A percentile compares a stretch with the other conserved stretches of the same genome.
Conservation (phyloP, 2,888 invertebrate genomes). For the Protonemura montana region DNA sequence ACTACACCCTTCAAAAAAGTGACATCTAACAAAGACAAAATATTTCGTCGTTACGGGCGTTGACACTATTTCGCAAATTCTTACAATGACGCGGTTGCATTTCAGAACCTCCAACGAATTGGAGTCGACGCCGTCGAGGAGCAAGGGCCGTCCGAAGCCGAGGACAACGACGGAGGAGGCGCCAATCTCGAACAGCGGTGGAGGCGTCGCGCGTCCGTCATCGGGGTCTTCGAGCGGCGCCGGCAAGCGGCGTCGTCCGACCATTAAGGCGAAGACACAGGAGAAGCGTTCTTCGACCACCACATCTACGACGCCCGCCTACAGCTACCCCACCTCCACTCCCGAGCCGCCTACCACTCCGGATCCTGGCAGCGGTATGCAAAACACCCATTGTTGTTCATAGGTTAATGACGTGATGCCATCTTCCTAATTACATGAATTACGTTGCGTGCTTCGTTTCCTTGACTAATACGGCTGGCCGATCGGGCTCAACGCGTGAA, state of each 20-base stretch:
- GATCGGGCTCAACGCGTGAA: not conserved
- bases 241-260: conserved; percentile 49
- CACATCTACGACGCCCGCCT: conserved; percentile 52
- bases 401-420: not conserved
- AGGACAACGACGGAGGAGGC: conserved; percentile 50
- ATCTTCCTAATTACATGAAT: not conserved
- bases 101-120: conserved; percentile 47
- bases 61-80: not conserved
- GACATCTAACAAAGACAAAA: conserved; percentile 7
- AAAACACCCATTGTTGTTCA: not conserved
- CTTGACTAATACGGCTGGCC: not conserved
- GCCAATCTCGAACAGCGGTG: conserved; percentile 43
- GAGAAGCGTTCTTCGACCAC: conserved; percentile 51
- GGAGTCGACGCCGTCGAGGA: conserved; percentile 38
- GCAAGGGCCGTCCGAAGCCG: conserved; percentile 39
- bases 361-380: conserved; percentile 81
- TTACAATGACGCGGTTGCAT: conserved; percentile 21
- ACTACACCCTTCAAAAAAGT: conserved; percentile 3
- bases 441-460: not conserved
- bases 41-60: conserved; percentile 22
- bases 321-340: conserved; percentile 62
- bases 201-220: conserved; percentile 48
- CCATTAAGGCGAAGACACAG: conserved; percentile 47
- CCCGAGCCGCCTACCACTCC: conserved; percentile 90
- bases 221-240: conserved; percentile 46